Evolutionary conservation across 2,888 invertebrate genomes (phyloP).

Genomic region (Dione juno): DNA sequence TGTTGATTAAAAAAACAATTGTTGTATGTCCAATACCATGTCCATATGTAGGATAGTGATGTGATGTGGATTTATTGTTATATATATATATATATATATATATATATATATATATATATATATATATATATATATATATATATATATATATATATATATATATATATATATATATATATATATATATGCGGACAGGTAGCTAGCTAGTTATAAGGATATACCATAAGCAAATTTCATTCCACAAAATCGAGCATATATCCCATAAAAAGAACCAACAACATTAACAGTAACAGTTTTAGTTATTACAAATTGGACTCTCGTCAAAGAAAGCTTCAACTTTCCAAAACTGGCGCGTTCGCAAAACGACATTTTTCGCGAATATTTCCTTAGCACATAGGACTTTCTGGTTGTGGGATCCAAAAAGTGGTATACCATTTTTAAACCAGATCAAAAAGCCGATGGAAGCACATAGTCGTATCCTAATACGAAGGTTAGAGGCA

Average conservation of each 20-base stretch:
- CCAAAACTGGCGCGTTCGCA: constrained; percentile 28
- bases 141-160: no score
- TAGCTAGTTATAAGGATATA: no score
- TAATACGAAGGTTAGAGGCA: constrained; percentile 45
- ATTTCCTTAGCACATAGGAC: constrained; percentile 39
- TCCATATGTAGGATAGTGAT: no score
- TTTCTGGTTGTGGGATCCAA: constrained; percentile 46
- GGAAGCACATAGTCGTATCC: constrained; percentile 56
- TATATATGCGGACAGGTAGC: no score
- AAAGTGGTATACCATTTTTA: constrained; percentile 73
- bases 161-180: no score
- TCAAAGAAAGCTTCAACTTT: constrained; percentile 54
- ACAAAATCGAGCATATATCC: not conserved
- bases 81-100: no score
- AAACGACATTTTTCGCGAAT: constrained; percentile 40
- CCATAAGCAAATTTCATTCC: not conserved
- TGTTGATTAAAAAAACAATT: no score
- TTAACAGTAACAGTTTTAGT: not conserved
- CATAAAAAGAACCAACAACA: constrained; percentile 7
- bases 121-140: no score
- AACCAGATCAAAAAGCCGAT: constrained; percentile 56
- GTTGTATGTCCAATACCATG: no score
- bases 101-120: no score
- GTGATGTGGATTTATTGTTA: no score
- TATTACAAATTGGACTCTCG: constrained; percentile 57